Evolutionary conservation across 2,113 vertebrate genomes (phyloP).

Genomic region (Columba livia): DNA sequence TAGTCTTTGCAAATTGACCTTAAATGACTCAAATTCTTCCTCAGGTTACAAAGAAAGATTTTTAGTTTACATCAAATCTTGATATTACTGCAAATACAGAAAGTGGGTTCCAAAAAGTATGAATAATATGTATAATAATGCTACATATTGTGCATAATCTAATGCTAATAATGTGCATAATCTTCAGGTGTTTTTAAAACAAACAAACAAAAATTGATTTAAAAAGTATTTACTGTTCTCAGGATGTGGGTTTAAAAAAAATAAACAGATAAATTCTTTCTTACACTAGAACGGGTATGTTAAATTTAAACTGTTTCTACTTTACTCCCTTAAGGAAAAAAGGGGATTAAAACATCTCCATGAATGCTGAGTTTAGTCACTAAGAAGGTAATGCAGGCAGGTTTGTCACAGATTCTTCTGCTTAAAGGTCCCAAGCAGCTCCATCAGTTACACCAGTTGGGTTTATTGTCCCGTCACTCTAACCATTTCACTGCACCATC

Average conservation of each 20-base stretch:
- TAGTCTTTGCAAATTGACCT: neutral
- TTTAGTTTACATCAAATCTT: neutral
- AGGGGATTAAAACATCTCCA: neutral
- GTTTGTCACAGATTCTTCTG: neutral
- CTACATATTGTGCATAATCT: neutral
- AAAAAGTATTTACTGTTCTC: neutral
- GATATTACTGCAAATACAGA: neutral
- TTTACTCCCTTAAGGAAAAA: neutral
- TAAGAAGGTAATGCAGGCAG: neutral
- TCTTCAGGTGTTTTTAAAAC: neutral
- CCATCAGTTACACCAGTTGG: neutral
- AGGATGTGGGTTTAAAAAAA: fast-evolving
- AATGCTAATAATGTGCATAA: neutral
- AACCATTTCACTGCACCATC: neutral
- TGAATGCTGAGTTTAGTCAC: neutral
- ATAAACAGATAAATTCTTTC: neutral
- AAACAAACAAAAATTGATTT: neutral
- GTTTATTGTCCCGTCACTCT: neutral
- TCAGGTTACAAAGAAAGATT: neutral
- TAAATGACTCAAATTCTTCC: neutral
- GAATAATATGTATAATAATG: neutral
- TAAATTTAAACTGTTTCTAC: neutral
- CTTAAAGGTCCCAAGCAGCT: neutral
- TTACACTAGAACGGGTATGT: neutral
- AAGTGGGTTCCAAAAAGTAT: neutral